Conservation (phyloP, 2,888 invertebrate species). For the Flexamia atlantica region DNA sequence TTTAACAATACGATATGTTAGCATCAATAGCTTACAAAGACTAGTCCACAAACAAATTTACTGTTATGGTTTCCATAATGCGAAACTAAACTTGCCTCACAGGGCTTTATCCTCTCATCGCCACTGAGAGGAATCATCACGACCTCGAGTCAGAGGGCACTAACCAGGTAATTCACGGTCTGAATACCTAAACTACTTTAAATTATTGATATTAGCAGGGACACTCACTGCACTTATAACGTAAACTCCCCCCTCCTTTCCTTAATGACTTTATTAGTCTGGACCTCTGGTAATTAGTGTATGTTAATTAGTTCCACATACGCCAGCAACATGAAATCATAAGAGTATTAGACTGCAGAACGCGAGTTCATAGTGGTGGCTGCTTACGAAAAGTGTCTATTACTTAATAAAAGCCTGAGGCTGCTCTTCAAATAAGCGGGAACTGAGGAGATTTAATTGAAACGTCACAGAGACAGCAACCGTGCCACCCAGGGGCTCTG, state of each 20-base stretch:
- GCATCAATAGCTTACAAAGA: too few species aligned
- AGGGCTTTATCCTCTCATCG: too few species aligned
- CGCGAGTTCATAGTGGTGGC: not conserved
- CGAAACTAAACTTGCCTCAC: too few species aligned
- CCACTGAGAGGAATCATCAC: too few species aligned
- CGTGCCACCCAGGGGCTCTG: too few species aligned
- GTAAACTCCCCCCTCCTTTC: not conserved
- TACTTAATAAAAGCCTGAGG: constrained; percentile 5
- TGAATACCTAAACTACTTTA: not conserved
- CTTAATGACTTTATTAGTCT: constrained; percentile 13
- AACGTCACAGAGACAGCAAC: constrained; percentile 7
- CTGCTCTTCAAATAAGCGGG: not conserved
- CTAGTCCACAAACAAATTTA: too few species aligned
- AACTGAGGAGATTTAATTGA: not conserved
- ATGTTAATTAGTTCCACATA: not conserved
- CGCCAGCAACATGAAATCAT: not conserved
- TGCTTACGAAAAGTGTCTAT: not conserved
- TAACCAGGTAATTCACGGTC: too few species aligned
- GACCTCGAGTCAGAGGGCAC: too few species aligned
- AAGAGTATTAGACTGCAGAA: not conserved
- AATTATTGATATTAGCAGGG: not conserved
- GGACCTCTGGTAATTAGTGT: not conserved
- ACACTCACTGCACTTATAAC: not conserved
- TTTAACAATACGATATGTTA: too few species aligned
- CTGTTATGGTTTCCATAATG: too few species aligned